Conservation (phyloP, 2,113 vertebrate species). For the Oreochromis niloticus region DNA sequence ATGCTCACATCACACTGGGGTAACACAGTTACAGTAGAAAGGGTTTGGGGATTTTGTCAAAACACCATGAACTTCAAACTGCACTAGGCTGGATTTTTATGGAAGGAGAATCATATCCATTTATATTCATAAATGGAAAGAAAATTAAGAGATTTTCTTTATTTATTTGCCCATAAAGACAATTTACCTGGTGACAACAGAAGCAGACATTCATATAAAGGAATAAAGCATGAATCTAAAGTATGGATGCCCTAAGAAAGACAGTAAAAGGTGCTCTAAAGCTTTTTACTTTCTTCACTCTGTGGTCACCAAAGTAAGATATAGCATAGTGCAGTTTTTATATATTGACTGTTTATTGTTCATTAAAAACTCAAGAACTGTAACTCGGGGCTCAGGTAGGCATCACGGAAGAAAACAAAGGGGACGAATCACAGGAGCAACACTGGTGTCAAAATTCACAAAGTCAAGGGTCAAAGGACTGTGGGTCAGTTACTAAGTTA, state of each 20-base stretch:
- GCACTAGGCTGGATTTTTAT: constrained; percentile 10
- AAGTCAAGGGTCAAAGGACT: constrained; percentile 43
- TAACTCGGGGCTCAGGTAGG: not conserved
- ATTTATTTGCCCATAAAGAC: not conserved
- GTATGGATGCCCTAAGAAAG: not conserved
- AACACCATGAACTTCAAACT: constrained; percentile 38
- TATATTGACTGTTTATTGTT: not conserved
- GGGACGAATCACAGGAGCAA: constrained; percentile 54
- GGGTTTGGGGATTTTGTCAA: not conserved
- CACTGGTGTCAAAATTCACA: constrained; percentile 41
- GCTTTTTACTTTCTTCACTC: not conserved
- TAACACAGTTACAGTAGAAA: not conserved
- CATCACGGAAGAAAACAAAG: constrained; percentile 19
- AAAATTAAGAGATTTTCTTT: not conserved
- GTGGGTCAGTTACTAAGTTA: not conserved
- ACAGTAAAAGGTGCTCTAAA: too few relatives aligned
- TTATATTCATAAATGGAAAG: not conserved
- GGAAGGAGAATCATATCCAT: not conserved
- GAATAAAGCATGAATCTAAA: not conserved
- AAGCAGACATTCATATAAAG: not conserved
- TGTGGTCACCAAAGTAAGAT: not conserved
- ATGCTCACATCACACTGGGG: not conserved
- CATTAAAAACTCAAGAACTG: not conserved
- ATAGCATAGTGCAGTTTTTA: constrained; percentile 43
- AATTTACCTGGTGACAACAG: not conserved